These are phyloP conservation scores for Limnothrissa miodon DNA, from an alignment of 2,113 vertebrate genomes.

Conservation along the genomic window DNA sequence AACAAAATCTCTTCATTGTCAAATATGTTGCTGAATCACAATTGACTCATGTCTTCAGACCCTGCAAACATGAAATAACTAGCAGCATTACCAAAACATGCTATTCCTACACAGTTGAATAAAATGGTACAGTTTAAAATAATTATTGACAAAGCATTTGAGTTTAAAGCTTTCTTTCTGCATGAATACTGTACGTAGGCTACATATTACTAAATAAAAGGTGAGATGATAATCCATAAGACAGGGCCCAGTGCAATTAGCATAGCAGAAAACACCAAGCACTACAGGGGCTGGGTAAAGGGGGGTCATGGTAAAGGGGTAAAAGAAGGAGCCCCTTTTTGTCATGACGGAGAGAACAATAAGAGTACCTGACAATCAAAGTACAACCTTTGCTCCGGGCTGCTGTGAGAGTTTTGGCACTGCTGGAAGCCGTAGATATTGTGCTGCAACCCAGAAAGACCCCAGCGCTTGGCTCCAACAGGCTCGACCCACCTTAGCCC, in stretches of 20 bases:
- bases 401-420: slow-evolving; percentile 8
- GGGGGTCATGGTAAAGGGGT: neutral
- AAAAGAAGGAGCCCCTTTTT: neutral
- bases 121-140: neutral
- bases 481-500: slow-evolving; percentile 9
- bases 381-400: neutral
- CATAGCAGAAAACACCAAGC: neutral
- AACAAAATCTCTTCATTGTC: slow-evolving; percentile 11
- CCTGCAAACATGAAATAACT: slow-evolving; percentile 7
- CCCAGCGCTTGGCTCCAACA: neutral
- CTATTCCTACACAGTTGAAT: neutral
- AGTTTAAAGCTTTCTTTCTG: neutral
- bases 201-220: neutral
- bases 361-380: slow-evolving; percentile 10
- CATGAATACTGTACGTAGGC: neutral
- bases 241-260: neutral
- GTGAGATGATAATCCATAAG: neutral
- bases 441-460: neutral
- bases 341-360: neutral
- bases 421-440: slow-evolving; percentile 14
- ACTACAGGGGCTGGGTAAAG: neutral
- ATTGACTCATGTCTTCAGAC: slow-evolving; percentile 13
- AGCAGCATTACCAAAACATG: neutral
- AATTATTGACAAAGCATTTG: neutral
- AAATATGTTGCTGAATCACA: slow-evolving; percentile 23